Percentiles rank a stretch among this genome's conserved stretches.
Evolutionary conservation across 2,797 vertebrate genomes (phyloP).

Genomic region (Bucorvus abyssinicus): DNA sequence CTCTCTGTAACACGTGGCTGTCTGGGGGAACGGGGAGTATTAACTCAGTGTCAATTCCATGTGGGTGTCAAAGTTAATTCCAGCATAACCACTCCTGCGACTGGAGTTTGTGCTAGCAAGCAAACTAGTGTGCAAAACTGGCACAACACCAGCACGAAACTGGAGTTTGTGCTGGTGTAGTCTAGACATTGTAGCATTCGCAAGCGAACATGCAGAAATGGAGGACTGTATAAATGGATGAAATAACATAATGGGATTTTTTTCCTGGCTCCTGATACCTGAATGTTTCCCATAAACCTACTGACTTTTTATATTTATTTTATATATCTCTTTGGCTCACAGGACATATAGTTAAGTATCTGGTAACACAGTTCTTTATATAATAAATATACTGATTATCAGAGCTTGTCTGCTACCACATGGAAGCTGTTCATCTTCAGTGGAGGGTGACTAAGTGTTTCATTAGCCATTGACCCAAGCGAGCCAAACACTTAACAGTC

Average conservation of each 20-base stretch:
- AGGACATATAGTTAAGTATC: neutral
- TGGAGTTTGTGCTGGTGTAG: neutral
- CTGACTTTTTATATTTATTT: neutral
- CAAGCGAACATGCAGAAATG: neutral
- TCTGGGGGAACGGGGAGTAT: neutral
- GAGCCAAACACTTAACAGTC: neutral
- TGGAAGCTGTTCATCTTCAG: constrained; percentile 58
- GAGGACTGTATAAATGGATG: neutral
- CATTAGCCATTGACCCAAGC: constrained; percentile 55
- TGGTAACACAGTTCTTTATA: neutral
- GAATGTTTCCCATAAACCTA: neutral
- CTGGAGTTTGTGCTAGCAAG: neutral
- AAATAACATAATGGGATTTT: neutral
- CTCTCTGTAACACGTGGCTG: neutral
- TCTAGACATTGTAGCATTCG: neutral
- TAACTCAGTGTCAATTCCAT: neutral
- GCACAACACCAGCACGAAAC: neutral
- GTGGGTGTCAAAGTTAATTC: neutral
- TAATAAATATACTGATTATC: constrained; percentile 41
- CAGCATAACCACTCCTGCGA: neutral
- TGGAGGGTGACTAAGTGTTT: constrained; percentile 63
- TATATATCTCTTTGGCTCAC: neutral
- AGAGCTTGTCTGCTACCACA: constrained; percentile 38
- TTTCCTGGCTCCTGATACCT: neutral
- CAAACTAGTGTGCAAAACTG: neutral